Base-by-base conservation (phyloP, 2,113 vertebrate species). In the Dipodomys spectabilis region DNA sequence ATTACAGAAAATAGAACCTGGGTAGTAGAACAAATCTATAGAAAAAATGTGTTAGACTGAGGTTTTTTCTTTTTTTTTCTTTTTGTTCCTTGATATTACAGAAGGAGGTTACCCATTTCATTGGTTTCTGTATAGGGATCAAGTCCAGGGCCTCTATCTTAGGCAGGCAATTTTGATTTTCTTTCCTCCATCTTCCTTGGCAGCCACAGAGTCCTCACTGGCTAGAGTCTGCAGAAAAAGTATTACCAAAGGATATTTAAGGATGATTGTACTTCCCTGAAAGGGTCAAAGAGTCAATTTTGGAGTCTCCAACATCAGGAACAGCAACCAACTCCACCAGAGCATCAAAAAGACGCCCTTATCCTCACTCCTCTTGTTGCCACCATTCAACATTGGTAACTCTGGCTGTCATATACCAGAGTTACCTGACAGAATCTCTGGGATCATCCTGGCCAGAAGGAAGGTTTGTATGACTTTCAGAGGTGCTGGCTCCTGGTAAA, bases 341-440 rank as follows among this genome's bases (percentile, higher is more conserved):
- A 89, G 30, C 16, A 39, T 18, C 1, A 13, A 39, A 69, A 30
- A 73, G 35, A 79, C 53, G 15, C 0, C 53, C 53, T 13, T 13
- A 57, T 18, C 15, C 15, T 18, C 6, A 4, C 12, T 0, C 18
- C 9, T 0, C 1, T 28, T 20, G 20, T 25, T 1, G 7, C 39
- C 1, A 39, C 62, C n/a, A 32, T 18, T 62, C 35, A 72, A 28
- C 3, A 30, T 64, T 10, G 6, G 10, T 20, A 10, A 1, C 6
- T 2, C n/a, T 13, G 23, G 32, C 67, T 20, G 0, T 23, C 4
- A 2, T 5, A 60, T 35, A 3, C n/a, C 15, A 75, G 65, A 9
- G 18, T 23, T 32, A 74, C 49, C 10, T n/a, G 5, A 6, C 39
- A 27, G 27, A 15, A 60, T 82, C n/a, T 22, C 67, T 32, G 30